Conservation (phyloP, 1,140 invertebrate genomes). For the Bombus affinis region DNA sequence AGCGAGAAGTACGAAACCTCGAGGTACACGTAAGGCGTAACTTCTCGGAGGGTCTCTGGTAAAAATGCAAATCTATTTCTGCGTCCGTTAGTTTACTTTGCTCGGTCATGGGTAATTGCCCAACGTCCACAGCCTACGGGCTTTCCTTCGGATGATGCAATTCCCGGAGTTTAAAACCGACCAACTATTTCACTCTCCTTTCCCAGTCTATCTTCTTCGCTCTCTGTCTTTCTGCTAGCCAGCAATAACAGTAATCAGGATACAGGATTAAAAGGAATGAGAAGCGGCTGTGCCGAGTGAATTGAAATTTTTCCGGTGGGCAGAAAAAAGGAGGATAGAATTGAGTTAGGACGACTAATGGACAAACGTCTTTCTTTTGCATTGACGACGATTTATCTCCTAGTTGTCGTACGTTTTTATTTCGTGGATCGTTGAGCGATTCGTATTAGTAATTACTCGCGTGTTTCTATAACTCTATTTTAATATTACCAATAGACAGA, state of each 20-base stretch:
- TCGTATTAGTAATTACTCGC: neutral
- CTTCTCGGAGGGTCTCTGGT: conserved; percentile 9
- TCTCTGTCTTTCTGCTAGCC: neutral
- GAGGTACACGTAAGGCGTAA: conserved; percentile 40
- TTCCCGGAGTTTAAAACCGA: conserved; percentile 51
- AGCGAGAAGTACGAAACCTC: conserved; percentile 33
- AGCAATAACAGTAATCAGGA: conserved; percentile 52
- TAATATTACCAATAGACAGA: no score
- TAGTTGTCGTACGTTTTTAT: neutral
- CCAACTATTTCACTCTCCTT: conserved; percentile 43
- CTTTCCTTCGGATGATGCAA: conserved; percentile 43
- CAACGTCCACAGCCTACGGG: conserved; percentile 55
- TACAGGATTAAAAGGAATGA: conserved; percentile 46
- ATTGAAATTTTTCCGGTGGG: conserved; percentile 38
- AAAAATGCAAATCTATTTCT: conserved; percentile 61
- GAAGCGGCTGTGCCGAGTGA: conserved; percentile 8
- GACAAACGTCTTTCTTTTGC: neutral
- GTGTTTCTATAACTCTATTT: no score
- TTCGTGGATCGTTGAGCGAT: neutral
- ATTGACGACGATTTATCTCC: conserved; percentile 7
- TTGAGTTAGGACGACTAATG: conserved; percentile 16
- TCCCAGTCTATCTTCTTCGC: neutral
- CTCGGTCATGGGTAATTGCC: conserved; percentile 58
- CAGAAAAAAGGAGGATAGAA: neutral
- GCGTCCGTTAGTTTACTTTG: conserved; percentile 50